Evolutionary conservation across 2,113 vertebrate genomes (phyloP).

Genomic region (Fregetta grallaria): DNA sequence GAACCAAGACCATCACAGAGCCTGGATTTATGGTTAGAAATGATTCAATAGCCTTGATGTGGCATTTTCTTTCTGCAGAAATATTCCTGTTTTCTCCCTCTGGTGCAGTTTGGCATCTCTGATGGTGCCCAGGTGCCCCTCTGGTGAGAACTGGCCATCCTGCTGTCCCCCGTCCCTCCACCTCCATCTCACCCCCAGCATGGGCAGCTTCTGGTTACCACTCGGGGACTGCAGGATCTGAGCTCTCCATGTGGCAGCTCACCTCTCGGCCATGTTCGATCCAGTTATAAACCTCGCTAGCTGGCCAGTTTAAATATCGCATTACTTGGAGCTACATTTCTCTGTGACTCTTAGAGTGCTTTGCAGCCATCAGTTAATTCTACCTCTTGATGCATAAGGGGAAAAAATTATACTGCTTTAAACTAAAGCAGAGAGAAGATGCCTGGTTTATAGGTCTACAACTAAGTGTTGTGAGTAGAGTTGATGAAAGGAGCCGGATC

Average conservation of each 20-base stretch:
- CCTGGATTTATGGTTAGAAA: not conserved
- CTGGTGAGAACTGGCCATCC: not conserved
- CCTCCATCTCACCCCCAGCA: not conserved
- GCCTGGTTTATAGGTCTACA: not conserved
- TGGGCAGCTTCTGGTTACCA: not conserved
- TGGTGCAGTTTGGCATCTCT: not conserved
- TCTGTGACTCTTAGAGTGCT: not conserved
- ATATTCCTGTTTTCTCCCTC: not conserved
- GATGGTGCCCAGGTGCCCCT: not conserved
- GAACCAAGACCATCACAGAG: not conserved
- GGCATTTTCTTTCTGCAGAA: not conserved
- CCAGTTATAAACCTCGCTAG: not conserved
- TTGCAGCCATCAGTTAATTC: not conserved
- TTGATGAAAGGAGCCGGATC: not conserved
- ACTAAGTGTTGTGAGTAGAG: not conserved
- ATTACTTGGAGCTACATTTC: not conserved
- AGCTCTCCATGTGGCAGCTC: not conserved
- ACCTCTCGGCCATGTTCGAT: fast-evolving
- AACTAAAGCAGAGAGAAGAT: not conserved
- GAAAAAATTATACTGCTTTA: not conserved
- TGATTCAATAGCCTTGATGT: not conserved
- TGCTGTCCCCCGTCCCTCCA: not conserved
- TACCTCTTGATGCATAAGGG: not conserved
- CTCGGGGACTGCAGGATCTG: not conserved
- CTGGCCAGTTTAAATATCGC: not conserved